Conservation (phyloP, 2,888 invertebrate species). For the Punctoribates punctum region DNA sequence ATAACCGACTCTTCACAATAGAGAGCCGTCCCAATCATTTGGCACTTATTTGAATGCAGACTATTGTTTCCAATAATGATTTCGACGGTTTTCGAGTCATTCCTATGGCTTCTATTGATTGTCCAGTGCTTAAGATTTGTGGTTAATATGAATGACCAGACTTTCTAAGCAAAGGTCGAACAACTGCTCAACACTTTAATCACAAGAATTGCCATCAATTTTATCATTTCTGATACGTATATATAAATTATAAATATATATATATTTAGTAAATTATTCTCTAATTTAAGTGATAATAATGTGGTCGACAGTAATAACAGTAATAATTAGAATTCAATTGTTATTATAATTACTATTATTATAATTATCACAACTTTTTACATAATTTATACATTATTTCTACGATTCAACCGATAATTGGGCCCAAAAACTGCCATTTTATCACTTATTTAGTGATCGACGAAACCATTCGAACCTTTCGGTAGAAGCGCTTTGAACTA, state of each 20-base stretch:
- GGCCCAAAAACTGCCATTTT: slow-evolving; percentile 38
- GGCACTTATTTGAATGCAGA: not conserved
- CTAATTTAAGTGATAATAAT: not conserved
- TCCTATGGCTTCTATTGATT: not conserved
- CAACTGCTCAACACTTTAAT: slow-evolving; percentile 36
- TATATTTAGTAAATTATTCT: not conserved
- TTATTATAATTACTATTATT: not conserved
- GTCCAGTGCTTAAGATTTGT: slow-evolving; percentile 20
- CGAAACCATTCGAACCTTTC: not conserved
- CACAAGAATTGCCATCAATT: slow-evolving; percentile 31
- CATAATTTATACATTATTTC: slow-evolving; percentile 33
- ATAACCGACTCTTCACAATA: not conserved
- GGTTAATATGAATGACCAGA: not conserved
- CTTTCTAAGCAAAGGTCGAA: slow-evolving; percentile 3
- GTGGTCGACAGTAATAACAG: not conserved
- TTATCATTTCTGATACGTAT: slow-evolving; percentile 13
- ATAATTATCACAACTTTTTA: not conserved
- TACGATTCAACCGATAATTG: not conserved
- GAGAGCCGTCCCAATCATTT: not conserved
- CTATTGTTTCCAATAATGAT: not conserved
- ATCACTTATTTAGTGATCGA: slow-evolving; percentile 10
- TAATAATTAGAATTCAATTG: slow-evolving; percentile 8
- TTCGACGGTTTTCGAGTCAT: not conserved
- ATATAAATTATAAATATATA: not conserved
- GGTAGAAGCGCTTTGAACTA: not conserved